Conservation (phyloP, 2,113 vertebrate genomes). For the Notothenia coriiceps region DNA sequence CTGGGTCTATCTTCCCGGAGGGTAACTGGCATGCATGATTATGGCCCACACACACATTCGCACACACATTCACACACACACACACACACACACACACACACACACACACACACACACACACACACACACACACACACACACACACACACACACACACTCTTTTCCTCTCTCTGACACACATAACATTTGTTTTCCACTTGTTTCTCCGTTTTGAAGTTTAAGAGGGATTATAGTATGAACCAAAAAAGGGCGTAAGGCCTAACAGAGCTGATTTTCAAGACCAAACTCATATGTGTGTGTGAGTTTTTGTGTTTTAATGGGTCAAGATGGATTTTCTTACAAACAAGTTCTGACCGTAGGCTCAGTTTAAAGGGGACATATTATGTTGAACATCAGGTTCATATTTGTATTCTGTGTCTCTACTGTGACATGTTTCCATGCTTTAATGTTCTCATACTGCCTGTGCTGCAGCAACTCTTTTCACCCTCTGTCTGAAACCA, state of each 20-base stretch:
- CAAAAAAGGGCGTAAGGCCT: conserved; percentile 1
- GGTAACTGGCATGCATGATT: conserved; percentile 19
- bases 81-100: too few species aligned
- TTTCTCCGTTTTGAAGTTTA: conserved; percentile 57
- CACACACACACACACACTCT: conserved; percentile 12
- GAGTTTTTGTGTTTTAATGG: neutral
- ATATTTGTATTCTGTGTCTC: too few species aligned
- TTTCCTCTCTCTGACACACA: neutral
- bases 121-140: neutral
- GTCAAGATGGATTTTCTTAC: neutral
- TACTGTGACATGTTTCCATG: too few species aligned
- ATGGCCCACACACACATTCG: conserved; percentile 3
- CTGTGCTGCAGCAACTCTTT: too few species aligned
- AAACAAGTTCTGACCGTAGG: neutral
- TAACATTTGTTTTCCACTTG: conserved; percentile 28
- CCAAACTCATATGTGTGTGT: neutral
- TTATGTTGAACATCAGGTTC: too few species aligned
- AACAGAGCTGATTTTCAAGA: conserved; percentile 31
- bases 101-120: too few species aligned
- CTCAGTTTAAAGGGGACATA: neutral
- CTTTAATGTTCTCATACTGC: too few species aligned
- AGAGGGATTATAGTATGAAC: conserved; percentile 20
- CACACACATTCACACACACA: too few species aligned
- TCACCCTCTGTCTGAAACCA: too few species aligned
- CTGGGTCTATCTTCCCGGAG: conserved; percentile 34